Evolutionary conservation across 2,888 invertebrate species (phyloP).

Genomic region (Sarcophaga carnaria): DNA sequence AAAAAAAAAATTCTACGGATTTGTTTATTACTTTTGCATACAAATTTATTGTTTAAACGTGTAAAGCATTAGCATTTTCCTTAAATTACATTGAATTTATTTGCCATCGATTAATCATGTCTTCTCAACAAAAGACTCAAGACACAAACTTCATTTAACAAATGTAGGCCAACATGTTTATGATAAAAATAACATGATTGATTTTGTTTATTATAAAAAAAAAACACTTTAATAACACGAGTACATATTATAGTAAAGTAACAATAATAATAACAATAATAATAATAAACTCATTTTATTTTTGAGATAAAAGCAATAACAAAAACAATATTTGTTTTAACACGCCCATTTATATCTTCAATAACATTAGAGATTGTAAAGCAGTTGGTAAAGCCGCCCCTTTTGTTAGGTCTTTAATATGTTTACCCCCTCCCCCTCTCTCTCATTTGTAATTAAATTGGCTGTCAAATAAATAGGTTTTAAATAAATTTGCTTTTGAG

Average conservation of each 20-base stretch:
- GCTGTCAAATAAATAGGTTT: constrained; percentile 32
- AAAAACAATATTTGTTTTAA: constrained; percentile 51
- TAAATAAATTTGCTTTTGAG: neutral
- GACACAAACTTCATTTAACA: constrained; percentile 12
- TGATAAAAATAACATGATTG: constrained; percentile 1
- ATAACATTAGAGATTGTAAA: neutral
- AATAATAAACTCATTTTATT: neutral
- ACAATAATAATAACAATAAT: neutral
- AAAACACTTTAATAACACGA: neutral
- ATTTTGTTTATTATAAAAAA: neutral
- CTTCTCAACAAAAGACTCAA: constrained; percentile 46
- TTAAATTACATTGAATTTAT: too few relatives aligned
- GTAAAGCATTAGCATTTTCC: too few relatives aligned
- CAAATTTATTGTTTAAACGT: too few relatives aligned
- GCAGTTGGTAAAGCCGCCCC: neutral
- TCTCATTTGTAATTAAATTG: constrained; percentile 25
- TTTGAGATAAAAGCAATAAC: neutral
- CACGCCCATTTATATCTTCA: constrained; percentile 7
- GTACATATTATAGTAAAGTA: neutral
- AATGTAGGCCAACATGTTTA: neutral
- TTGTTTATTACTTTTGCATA: too few relatives aligned
- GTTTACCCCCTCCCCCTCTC: neutral
- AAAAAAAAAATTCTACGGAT: too few relatives aligned
- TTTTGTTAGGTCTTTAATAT: neutral
- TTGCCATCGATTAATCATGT: too few relatives aligned